These are phyloP conservation scores for Metaphire vulgaris DNA, from an alignment of 1,140 invertebrate species.

Conservation along the genomic window DNA sequence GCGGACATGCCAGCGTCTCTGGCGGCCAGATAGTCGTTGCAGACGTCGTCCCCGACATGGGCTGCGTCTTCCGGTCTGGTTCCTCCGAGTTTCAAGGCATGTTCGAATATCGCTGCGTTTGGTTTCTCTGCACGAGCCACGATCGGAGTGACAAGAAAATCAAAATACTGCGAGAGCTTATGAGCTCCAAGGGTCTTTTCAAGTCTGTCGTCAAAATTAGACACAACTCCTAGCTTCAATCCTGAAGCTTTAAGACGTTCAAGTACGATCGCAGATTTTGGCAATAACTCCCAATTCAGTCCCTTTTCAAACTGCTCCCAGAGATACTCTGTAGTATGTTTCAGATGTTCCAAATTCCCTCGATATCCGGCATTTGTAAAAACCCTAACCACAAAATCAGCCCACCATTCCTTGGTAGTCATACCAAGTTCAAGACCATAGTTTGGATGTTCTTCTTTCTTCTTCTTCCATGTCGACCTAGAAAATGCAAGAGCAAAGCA, in stretches of 20 bases:
- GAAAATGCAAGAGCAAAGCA: too few species aligned
- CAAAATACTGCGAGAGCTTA: constrained; percentile 63
- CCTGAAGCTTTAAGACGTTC: constrained; percentile 51
- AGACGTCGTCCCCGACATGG: constrained; percentile 72
- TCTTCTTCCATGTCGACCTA: constrained; percentile 36
- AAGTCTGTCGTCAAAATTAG: constrained; percentile 79
- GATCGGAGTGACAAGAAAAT: constrained; percentile 74
- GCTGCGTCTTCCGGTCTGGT: constrained; percentile 61
- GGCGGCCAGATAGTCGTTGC: constrained; percentile 71
- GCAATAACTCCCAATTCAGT: constrained; percentile 64
- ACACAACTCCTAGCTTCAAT: constrained; percentile 64
- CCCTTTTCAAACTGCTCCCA: constrained; percentile 59
- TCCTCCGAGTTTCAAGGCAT: constrained; percentile 56
- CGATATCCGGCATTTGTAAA: constrained; percentile 53
- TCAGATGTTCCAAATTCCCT: constrained; percentile 45
- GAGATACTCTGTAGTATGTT: constrained; percentile 55
- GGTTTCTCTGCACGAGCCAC: constrained; percentile 69
- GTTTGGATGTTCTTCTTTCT: constrained; percentile 63
- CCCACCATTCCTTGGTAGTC: constrained; percentile 77
- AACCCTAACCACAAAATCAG: constrained; percentile 59
- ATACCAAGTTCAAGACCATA: constrained; percentile 65
- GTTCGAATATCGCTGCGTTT: constrained; percentile 63
- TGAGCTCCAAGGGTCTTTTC: constrained; percentile 61
- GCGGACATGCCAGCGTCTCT: constrained; percentile 67
- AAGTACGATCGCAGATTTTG: constrained; percentile 62